Percentiles rank a stretch among this genome's conserved stretches.
These are phyloP conservation scores for Drosophila macrospina DNA, from an alignment of 2,888 invertebrate species.

Conservation along the genomic window DNA sequence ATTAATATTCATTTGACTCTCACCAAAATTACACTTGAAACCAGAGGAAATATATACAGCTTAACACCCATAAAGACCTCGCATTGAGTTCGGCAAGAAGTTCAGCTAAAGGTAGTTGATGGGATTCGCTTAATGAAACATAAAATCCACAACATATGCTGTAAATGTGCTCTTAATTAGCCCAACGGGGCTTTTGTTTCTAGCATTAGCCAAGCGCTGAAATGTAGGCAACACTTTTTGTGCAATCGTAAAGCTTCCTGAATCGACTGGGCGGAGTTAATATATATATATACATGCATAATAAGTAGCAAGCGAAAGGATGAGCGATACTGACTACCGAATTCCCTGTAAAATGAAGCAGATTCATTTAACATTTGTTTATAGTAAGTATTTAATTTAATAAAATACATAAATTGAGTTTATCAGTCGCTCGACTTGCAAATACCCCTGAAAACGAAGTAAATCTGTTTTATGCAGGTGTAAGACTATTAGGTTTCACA, in stretches of 20 bases:
- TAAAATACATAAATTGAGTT: too few species aligned
- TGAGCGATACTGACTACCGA: not conserved
- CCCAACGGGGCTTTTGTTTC: conserved; percentile 34
- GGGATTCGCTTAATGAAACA: conserved; percentile 50
- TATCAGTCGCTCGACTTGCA: too few species aligned
- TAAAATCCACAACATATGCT: conserved; percentile 50
- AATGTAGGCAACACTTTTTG: conserved; percentile 57
- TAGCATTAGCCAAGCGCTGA: conserved; percentile 37
- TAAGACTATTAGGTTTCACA: too few species aligned
- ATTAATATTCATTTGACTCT: conserved; percentile 51
- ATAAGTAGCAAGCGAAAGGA: not conserved
- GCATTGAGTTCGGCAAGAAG: not conserved
- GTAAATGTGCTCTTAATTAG: conserved; percentile 64
- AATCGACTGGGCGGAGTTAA: conserved; percentile 35
- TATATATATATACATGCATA: not conserved
- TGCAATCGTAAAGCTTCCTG: conserved; percentile 35
- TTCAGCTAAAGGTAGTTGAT: conserved; percentile 34
- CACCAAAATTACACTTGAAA: conserved; percentile 19
- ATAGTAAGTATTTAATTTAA: too few species aligned
- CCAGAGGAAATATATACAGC: not conserved
- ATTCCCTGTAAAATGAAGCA: conserved; percentile 11
- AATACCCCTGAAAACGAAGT: too few species aligned
- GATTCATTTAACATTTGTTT: too few species aligned
- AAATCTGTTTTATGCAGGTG: too few species aligned
- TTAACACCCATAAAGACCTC: conserved; percentile 10